These are phyloP conservation scores for Crocuta crocuta DNA, from an alignment of 2,113 vertebrate species.

Conservation along the genomic window DNA sequence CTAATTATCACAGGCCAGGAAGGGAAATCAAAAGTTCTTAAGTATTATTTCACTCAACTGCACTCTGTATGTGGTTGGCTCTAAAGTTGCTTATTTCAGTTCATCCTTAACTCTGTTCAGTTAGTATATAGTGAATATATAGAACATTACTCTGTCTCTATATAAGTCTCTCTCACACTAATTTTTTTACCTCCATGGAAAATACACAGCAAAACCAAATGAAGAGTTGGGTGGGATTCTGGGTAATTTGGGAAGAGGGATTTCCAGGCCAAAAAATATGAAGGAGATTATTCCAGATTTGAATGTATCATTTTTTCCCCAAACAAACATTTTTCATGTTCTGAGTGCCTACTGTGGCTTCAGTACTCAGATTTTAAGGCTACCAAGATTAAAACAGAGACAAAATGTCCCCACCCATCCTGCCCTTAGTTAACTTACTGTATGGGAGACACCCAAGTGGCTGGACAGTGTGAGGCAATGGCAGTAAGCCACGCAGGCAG, in stretches of 20 bases:
- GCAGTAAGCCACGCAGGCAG: not conserved
- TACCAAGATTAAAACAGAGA: not conserved
- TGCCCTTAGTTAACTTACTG: not conserved
- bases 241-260: not conserved
- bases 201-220: not conserved
- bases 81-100: not conserved
- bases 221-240: not conserved
- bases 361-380: not conserved
- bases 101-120: not conserved
- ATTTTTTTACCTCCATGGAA: not conserved
- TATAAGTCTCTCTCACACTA: not conserved
- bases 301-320: not conserved
- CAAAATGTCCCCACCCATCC: not conserved
- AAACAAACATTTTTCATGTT: not conserved
- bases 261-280: not conserved
- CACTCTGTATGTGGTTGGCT: not conserved
- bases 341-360: not conserved
- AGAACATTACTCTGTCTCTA: not conserved
- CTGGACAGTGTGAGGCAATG: not conserved
- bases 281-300: not conserved
- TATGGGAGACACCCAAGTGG: not conserved
- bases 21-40: not conserved
- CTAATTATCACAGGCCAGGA: constrained; percentile 37
- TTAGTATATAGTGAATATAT: not conserved
- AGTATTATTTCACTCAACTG: constrained; percentile 9